These are phyloP conservation scores for Limnephilus rhombicus DNA, from an alignment of 2,888 invertebrate species.

Conservation along the genomic window DNA sequence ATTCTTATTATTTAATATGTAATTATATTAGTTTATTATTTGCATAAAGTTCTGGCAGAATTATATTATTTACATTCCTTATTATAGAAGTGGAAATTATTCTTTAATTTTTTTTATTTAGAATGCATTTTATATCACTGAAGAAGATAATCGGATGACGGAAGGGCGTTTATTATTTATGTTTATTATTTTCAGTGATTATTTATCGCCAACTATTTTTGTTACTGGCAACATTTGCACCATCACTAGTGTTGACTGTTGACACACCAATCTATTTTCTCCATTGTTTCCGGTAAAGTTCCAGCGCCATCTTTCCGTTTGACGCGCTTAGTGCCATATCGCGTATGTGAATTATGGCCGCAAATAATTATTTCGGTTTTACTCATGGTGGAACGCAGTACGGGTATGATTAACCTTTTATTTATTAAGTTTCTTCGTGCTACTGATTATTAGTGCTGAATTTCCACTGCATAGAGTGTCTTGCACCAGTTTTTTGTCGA, in stretches of 20 bases:
- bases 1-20: too few species aligned
- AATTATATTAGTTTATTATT: too few species aligned
- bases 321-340: slow-evolving; percentile 57
- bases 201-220: not conserved
- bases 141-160: too few species aligned
- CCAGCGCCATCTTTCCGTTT: slow-evolving; percentile 58
- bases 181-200: not conserved
- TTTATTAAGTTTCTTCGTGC: slow-evolving; percentile 46
- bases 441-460: slow-evolving; percentile 10
- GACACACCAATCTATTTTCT: slow-evolving; percentile 25
- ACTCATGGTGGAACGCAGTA: slow-evolving; percentile 96
- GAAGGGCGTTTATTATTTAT: not conserved
- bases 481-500: slow-evolving; percentile 47
- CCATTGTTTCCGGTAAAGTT: slow-evolving; percentile 43
- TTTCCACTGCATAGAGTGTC: slow-evolving; percentile 25
- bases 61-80: too few species aligned
- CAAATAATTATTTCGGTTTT: slow-evolving; percentile 97
- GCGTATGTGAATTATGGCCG: slow-evolving; percentile 79
- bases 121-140: too few species aligned
- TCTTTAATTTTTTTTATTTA: too few species aligned
- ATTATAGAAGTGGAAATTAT: too few species aligned
- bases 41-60: too few species aligned
- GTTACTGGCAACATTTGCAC: not conserved
- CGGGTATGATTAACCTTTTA: slow-evolving; percentile 80
- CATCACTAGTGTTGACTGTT: not conserved